Evolutionary conservation across 2,888 invertebrate species (phyloP).

Genomic region (Hydropsyche betteni): DNA sequence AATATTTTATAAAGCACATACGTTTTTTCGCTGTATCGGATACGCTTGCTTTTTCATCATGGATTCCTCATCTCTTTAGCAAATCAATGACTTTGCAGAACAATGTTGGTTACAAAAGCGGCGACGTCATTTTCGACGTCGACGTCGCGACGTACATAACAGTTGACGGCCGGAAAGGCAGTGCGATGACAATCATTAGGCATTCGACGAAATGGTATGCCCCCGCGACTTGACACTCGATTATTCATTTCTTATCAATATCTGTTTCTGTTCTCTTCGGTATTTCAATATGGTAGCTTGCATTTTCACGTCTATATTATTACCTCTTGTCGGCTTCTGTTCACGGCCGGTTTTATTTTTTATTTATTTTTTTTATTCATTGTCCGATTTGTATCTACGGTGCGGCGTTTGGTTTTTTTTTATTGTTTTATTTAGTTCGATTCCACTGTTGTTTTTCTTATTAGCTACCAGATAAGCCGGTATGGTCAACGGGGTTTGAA

Average conservation of each 20-base stretch:
- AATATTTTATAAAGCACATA: no score
- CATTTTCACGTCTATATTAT: constrained; percentile 51
- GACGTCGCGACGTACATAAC: constrained; percentile 1
- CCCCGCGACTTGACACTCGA: constrained; percentile 49
- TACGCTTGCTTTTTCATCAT: no score
- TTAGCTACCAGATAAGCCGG: constrained; percentile 18
- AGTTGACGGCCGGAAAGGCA: constrained; percentile 29
- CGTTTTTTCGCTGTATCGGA: no score
- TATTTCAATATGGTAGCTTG: constrained; percentile 46
- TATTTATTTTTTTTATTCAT: constrained; percentile 35
- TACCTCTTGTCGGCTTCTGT: constrained; percentile 50
- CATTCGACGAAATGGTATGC: constrained; percentile 46
- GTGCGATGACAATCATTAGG: constrained; percentile 48
- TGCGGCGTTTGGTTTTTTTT: constrained; percentile 37
- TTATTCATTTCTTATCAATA: constrained; percentile 52
- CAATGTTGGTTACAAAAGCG: constrained; percentile 9
- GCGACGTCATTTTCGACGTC: constrained; percentile 15
- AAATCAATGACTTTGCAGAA: neutral
- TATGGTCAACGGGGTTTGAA: constrained; percentile 13
- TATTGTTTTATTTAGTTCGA: constrained; percentile 29
- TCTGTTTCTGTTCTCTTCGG: constrained; percentile 43
- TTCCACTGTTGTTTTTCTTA: constrained; percentile 19
- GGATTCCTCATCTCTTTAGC: no score
- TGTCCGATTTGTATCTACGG: constrained; percentile 48
- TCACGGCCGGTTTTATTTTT: constrained; percentile 43